Evolutionary conservation across 2,888 invertebrate genomes (phyloP).

Genomic region (Ceriagrion tenellum): DNA sequence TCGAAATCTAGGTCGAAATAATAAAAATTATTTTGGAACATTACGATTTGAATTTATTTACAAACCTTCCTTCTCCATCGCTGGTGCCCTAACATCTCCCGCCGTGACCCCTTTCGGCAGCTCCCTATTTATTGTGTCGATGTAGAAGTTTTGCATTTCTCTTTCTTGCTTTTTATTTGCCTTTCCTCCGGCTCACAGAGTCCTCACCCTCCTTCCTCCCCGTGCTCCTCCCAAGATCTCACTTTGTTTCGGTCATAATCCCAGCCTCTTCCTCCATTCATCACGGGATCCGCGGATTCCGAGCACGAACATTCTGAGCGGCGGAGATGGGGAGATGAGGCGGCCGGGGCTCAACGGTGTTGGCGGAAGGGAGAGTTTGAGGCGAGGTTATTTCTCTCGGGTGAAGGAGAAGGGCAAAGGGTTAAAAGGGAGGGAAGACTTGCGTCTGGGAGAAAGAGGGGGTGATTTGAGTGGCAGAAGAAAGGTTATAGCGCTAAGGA

Average conservation of each 20-base stretch:
- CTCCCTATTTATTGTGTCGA: no score
- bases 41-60: no score
- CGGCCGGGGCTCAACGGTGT: neutral
- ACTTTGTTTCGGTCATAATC: slow-evolving; percentile 1
- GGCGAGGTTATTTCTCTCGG: slow-evolving; percentile 13
- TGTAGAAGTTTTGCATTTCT: neutral
- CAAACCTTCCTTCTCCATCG: no score
- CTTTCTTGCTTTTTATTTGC: no score
- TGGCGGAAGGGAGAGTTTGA: neutral
- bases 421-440: neutral
- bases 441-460: neutral
- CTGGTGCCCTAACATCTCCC: no score
- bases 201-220: neutral
- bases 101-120: no score
- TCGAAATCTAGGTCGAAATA: no score
- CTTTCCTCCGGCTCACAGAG: no score
- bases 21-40: no score
- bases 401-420: slow-evolving; percentile 17
- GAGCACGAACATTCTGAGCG: slow-evolving; percentile 28
- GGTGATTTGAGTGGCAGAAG: neutral
- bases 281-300: slow-evolving; percentile 50
- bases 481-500: neutral
- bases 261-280: slow-evolving; percentile 37
- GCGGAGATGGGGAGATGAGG: neutral
- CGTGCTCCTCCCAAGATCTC: neutral